A percentile compares a stretch with the other conserved stretches of the same genome.
Conservation (phyloP, 64 coral and sea anemone genomes). For the Montipora cactus region DNA sequence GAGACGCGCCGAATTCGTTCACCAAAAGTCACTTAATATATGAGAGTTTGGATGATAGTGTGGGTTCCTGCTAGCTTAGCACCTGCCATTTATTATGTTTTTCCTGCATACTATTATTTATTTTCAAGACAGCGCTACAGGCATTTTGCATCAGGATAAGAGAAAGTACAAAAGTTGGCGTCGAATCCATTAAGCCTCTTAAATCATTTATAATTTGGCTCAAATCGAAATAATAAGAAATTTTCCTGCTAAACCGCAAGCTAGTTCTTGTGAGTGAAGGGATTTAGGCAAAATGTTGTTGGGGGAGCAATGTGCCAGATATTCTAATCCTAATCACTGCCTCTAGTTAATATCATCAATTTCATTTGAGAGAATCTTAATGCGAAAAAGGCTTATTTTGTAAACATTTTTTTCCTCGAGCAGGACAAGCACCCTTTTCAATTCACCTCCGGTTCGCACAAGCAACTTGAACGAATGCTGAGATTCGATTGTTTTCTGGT, state of each 20-base stretch:
- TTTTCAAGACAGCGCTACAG: not conserved
- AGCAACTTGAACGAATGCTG: too few species aligned
- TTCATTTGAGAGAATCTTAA: not conserved
- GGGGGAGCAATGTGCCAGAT: too few species aligned
- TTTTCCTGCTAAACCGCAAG: not conserved
- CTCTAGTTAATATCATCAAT: not conserved
- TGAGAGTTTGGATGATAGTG: not conserved
- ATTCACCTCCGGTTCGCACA: not conserved
- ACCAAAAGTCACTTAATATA: constrained; percentile 22
- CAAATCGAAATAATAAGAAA: not conserved
- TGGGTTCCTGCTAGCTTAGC: not conserved
- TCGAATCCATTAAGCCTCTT: not conserved
- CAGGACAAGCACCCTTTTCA: not conserved
- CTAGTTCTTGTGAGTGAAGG: not conserved
- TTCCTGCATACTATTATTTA: constrained; percentile 2
- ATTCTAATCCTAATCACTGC: not conserved
- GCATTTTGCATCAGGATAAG: not conserved
- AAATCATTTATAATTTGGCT: constrained; percentile 40
- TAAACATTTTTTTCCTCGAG: not conserved
- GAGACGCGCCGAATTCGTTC: not conserved
- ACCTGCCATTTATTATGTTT: not conserved
- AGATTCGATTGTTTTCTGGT: not conserved
- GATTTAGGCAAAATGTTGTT: not conserved
- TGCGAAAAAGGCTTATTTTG: not conserved
- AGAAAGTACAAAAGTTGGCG: not conserved